phyloP scores from a whole-genome alignment of 2,797 vertebrate species.

The Phyllotis vaccarum region DNA sequence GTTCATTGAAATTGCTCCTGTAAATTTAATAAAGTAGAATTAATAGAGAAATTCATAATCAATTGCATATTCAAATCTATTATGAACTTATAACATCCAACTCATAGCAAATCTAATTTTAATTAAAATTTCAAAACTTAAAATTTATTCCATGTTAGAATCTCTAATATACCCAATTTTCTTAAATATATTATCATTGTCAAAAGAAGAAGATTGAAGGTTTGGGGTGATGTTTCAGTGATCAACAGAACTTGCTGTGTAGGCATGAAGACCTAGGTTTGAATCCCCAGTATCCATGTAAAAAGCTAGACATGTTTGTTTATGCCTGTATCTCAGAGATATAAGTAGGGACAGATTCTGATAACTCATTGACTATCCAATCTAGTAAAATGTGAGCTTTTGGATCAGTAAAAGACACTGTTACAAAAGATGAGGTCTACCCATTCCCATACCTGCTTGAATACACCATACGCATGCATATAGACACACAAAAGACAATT shows the following conservation, averaged over 20 bases:
- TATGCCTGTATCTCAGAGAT: not conserved
- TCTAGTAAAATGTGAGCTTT: not conserved
- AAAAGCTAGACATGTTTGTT: not conserved
- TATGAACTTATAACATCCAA: constrained; percentile 58
- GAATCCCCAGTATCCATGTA: not conserved
- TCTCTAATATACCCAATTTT: not conserved
- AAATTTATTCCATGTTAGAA: constrained; percentile 39
- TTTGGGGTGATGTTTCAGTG: not conserved
- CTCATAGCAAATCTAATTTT: constrained; percentile 20
- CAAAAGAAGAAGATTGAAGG: not conserved
- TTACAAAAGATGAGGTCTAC: not conserved
- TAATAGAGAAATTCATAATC: constrained; percentile 42
- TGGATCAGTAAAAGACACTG: not conserved
- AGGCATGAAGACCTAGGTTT: not conserved
- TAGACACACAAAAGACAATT: not conserved
- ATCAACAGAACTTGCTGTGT: not conserved
- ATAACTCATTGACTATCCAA: not conserved
- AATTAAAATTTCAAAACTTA: constrained; percentile 44
- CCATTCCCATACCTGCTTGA: not conserved
- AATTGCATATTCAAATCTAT: constrained; percentile 20
- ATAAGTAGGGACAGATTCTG: not conserved
- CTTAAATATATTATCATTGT: not conserved
- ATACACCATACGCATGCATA: not conserved
- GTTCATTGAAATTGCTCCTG: constrained; percentile 4
- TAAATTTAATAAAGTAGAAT: constrained; percentile 42